phyloP scores from a whole-genome alignment of 2,888 invertebrate species.

The Argyra leucocephala region DNA sequence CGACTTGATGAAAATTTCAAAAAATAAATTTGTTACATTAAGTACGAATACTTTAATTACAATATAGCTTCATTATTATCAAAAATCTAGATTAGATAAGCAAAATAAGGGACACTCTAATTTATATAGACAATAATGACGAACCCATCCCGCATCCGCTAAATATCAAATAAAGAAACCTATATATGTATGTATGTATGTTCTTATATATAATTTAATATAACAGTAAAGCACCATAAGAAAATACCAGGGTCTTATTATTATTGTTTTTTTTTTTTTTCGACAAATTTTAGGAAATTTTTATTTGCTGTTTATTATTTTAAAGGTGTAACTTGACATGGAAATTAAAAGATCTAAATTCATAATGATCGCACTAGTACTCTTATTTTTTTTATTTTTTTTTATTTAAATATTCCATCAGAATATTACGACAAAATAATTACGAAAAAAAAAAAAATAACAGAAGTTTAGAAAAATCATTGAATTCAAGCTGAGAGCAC shows the following conservation, averaged over 20 bases:
- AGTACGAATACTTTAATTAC: too few species aligned
- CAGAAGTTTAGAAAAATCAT: neutral
- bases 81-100: too few species aligned
- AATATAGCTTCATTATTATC: too few species aligned
- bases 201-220: neutral
- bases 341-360: neutral
- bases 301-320: neutral
- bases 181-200: neutral
- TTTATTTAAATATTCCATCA: neutral
- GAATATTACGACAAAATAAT: neutral
- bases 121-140: neutral
- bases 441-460: neutral
- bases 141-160: slow-evolving; percentile 1
- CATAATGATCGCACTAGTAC: neutral
- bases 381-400: neutral
- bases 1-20: too few species aligned
- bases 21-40: too few species aligned
- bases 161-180: neutral
- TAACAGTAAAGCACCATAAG: neutral
- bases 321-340: slow-evolving; percentile 1
- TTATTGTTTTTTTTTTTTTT: too few species aligned
- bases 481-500: neutral
- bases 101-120: too few species aligned
- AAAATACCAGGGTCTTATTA: neutral
- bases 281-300: neutral